phyloP scores from a whole-genome alignment of 2,113 vertebrate species.

The Oreochromis niloticus region DNA sequence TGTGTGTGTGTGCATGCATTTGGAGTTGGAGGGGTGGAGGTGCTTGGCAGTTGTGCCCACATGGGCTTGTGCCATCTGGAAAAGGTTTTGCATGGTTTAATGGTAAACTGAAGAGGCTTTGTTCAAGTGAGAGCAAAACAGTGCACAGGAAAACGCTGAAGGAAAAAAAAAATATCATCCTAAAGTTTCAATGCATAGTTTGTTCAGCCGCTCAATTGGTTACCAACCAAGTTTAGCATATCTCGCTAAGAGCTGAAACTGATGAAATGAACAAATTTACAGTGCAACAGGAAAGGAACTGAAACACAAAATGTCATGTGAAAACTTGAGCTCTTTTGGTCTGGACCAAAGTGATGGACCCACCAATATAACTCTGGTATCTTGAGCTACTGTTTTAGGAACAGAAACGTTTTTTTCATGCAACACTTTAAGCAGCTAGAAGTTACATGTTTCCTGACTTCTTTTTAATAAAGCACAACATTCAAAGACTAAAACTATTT shows the following conservation, averaged over 20 bases:
- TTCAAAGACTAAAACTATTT: neutral
- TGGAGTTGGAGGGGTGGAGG: neutral
- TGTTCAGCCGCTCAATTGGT: neutral
- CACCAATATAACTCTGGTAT: neutral
- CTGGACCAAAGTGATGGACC: neutral
- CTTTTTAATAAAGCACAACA: neutral
- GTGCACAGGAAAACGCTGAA: neutral
- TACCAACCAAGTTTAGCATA: neutral
- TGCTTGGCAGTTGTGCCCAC: slow-evolving; percentile 35
- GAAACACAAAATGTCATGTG: neutral
- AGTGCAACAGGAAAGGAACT: neutral
- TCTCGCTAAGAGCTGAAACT: neutral
- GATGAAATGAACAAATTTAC: neutral
- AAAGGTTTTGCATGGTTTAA: slow-evolving; percentile 11
- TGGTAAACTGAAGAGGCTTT: slow-evolving; percentile 42
- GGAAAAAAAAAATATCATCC: neutral
- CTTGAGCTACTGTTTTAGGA: neutral
- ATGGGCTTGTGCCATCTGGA: slow-evolving; percentile 51
- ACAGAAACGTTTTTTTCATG: neutral
- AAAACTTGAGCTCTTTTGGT: neutral
- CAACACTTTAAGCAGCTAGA: neutral
- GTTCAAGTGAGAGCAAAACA: slow-evolving; percentile 10
- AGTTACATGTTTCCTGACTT: neutral
- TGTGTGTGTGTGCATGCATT: neutral
- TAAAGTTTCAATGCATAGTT: neutral